Evolutionary conservation across 2,113 vertebrate genomes (phyloP).

Genomic region (Condylura cristata): DNA sequence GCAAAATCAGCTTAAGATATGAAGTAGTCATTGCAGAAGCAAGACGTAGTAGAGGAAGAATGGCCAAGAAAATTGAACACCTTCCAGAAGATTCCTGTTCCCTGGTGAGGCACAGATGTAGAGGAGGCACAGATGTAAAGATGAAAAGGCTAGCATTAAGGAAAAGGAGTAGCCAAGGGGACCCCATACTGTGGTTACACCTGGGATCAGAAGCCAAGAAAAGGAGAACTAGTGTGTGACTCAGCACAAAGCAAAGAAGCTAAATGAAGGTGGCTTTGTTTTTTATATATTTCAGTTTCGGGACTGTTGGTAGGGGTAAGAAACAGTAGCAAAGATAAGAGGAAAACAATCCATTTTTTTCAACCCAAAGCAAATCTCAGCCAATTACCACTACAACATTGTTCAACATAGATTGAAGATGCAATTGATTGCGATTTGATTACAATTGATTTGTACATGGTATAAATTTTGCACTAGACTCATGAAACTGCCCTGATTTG

Average conservation of each 20-base stretch:
- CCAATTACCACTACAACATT: not conserved
- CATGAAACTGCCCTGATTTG: not conserved
- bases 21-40: not conserved
- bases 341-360: not conserved
- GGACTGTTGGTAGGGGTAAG: not conserved
- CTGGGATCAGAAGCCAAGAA: not conserved
- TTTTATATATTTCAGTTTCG: not conserved
- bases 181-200: not conserved
- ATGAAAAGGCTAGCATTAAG: not conserved
- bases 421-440: slow-evolving; percentile 51
- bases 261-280: not conserved
- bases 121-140: not conserved
- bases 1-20: not conserved
- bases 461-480: not conserved
- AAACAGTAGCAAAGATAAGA: not conserved
- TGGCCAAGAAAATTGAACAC: not conserved
- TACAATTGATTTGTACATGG: not conserved
- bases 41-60: not conserved
- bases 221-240: not conserved
- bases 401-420: slow-evolving; percentile 26
- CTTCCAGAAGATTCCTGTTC: not conserved
- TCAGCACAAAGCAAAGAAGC: not conserved
- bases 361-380: slow-evolving; percentile 36
- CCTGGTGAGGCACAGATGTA: not conserved
- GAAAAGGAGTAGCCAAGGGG: not conserved